Evolutionary conservation across 2,888 invertebrate genomes (phyloP), one percentile per base, ranked within the genome.

Genomic region (Perithous albicinctus): DNA sequence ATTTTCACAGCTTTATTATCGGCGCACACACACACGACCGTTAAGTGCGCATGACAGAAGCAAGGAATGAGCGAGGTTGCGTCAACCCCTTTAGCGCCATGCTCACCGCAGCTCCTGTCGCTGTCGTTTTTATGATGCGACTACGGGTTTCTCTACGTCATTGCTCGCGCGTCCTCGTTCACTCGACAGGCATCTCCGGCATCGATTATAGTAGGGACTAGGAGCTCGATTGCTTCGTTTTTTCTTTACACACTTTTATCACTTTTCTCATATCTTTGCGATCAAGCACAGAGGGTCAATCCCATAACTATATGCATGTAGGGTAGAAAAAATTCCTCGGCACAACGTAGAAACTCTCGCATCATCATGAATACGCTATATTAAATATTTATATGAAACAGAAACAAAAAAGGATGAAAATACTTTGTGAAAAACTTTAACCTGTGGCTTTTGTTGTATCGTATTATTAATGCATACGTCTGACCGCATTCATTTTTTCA

Each of bases 111-210:
- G 56, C 56, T 8, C 41, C 66, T 67, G 80, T 77, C 56, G 56
- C 32, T 46, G 75, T 75, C 80, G 66, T 76, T 80, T 80, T 76
- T 76, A 72, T 76, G 66, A 76, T 76, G 66, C 48, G 54, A 32
- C 51, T 69, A 67, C 15, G 54, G 38, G 32, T 59, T 79, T 63
- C 64, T 38, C 48, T 54, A 41, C 72, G 38, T 18, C 64, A 15
- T 32, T 35, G 46, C 38, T 56, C 64, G 63, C 26, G 66, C 35
- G 66, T 35, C 26, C 56, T 70, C 66, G 70, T 35, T 67, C 32
- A 35, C 76, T 51, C 41, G 18, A 15, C 61, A 38, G 41, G 43
- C 41, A 72, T 77, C 63, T 38, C 41, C n/a, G 32, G 66, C 69
- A 77, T 77, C 77, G 77, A 77, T 77, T 77, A 69, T 70, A 51